These are phyloP conservation scores for Graptemys geographica DNA, from an alignment of 2,797 vertebrate species.

Conservation along the genomic window DNA sequence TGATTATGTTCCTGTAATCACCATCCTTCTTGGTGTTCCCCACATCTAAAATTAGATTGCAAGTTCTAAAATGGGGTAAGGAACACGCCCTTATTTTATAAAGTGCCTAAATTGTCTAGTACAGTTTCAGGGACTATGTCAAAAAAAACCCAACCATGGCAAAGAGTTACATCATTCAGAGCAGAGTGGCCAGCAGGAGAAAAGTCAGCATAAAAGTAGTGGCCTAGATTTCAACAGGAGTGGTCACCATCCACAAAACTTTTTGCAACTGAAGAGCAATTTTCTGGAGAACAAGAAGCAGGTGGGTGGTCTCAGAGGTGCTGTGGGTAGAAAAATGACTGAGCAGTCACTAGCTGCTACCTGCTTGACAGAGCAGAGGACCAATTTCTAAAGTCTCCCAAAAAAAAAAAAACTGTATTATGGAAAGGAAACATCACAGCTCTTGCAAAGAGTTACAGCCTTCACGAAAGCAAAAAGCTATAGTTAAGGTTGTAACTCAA, in stretches of 20 bases:
- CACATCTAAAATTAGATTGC: background rate
- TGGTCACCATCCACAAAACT: background rate
- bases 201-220: slow-evolving; percentile 28
- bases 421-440: background rate
- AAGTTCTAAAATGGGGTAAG: background rate
- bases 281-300: slow-evolving; percentile 64
- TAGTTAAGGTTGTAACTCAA: background rate
- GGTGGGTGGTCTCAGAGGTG: slow-evolving; percentile 69
- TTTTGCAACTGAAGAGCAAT: slow-evolving; percentile 13
- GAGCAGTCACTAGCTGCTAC: slow-evolving; percentile 57
- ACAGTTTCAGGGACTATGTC: background rate
- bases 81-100: background rate
- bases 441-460: background rate
- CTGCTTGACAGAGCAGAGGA: slow-evolving; percentile 62
- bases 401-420: slow-evolving; percentile 59
- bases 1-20: background rate
- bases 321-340: slow-evolving; percentile 61
- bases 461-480: background rate
- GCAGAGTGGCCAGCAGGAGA: slow-evolving; percentile 37
- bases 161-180: slow-evolving; percentile 4
- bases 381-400: slow-evolving; percentile 46
- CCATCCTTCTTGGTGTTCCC: slow-evolving; percentile 17
- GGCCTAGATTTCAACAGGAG: slow-evolving; percentile 24
- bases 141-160: background rate
- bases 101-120: background rate